A percentile compares a stretch with the other conserved stretches of the same genome.
Conservation (phyloP, 2,888 invertebrate species). For the Limnephilus rhombicus region DNA sequence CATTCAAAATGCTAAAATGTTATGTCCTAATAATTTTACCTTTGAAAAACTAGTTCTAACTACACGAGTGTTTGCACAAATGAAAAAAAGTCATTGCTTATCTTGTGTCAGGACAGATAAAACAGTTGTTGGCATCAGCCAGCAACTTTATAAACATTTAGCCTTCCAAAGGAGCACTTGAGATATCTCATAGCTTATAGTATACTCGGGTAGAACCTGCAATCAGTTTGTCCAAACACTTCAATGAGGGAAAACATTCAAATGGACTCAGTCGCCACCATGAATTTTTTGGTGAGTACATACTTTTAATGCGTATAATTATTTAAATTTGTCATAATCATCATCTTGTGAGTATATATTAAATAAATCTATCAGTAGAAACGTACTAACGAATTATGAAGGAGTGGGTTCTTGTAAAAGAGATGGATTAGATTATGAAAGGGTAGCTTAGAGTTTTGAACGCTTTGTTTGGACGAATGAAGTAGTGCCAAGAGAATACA, state of each 20-base stretch:
- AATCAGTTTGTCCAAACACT: background rate
- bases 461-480: no score
- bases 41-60: background rate
- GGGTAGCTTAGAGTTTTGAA: no score
- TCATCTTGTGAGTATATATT: background rate
- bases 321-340: background rate
- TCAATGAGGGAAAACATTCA: background rate
- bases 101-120: slow-evolving; percentile 21
- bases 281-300: slow-evolving; percentile 23
- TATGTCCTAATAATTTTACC: background rate
- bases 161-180: background rate
- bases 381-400: no score
- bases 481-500: no score
- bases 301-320: background rate
- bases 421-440: no score
- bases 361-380: no score
- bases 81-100: background rate
- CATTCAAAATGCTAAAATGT: background rate
- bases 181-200: background rate
- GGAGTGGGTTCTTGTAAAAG: no score
- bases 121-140: background rate
- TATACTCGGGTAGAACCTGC: background rate
- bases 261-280: slow-evolving; percentile 17
- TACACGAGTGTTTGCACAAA: slow-evolving; percentile 6
- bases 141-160: slow-evolving; percentile 5